These are phyloP conservation scores for Heliconius nattereri DNA, from an alignment of 1,140 invertebrate species.

Conservation along the genomic window DNA sequence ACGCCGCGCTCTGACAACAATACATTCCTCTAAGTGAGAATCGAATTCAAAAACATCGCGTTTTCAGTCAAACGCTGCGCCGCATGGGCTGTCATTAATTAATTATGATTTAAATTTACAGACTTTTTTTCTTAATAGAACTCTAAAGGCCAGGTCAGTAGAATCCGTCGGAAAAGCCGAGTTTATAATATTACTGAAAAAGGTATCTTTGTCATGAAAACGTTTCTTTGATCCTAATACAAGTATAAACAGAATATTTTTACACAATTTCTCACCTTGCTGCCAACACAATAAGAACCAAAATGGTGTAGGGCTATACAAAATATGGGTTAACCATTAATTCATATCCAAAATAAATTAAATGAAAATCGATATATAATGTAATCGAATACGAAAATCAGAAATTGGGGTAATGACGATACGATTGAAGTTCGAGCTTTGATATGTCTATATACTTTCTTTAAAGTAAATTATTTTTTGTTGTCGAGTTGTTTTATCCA, in stretches of 20 bases:
- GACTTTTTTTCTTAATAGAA: background rate
- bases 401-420: conserved; percentile 2
- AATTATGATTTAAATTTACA: background rate
- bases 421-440: background rate
- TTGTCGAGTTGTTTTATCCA: too few species aligned
- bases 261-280: background rate
- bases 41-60: too few species aligned
- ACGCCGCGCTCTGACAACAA: too few species aligned
- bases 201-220: background rate
- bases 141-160: too few species aligned
- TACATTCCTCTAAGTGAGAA: too few species aligned
- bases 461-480: background rate
- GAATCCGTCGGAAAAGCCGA: background rate
- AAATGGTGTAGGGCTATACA: background rate
- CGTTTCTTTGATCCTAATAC: background rate
- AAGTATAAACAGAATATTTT: background rate
- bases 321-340: conserved; percentile 10
- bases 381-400: conserved; percentile 1
- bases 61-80: too few species aligned
- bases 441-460: background rate
- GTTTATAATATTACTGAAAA: background rate
- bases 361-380: conserved; percentile 9
- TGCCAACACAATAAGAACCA: background rate
- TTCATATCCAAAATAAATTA: conserved; percentile 4
- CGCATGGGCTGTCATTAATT: too few species aligned